Evolutionary conservation across 2,113 vertebrate genomes (phyloP).

Genomic region (Oxyura jamaicensis): DNA sequence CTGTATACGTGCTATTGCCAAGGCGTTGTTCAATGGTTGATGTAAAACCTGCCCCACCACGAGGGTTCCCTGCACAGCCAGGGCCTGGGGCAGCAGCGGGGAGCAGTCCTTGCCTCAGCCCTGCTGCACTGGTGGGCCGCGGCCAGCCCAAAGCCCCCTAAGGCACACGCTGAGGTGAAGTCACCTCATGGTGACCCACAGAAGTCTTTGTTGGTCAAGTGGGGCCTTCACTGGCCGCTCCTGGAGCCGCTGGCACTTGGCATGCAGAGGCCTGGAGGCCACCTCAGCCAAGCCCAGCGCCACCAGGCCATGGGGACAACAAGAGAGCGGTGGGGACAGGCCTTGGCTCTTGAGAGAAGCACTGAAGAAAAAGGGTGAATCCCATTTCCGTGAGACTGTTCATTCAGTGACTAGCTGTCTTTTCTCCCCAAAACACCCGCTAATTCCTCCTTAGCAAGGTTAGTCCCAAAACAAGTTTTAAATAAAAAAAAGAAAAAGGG

Average conservation of each 20-base stretch:
- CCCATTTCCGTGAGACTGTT: background rate
- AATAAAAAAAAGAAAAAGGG: background rate
- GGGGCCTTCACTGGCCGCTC: too few species aligned
- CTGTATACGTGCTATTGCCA: background rate
- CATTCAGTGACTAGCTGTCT: background rate
- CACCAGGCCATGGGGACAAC: too few species aligned
- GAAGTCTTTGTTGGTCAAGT: too few species aligned
- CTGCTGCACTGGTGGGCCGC: background rate
- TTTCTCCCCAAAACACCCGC: background rate
- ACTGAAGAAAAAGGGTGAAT: background rate
- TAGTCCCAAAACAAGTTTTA: background rate
- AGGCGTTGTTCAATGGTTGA: background rate
- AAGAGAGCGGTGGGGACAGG: background rate
- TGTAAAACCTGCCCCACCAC: background rate
- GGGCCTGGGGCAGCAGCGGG: too few species aligned
- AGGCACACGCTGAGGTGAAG: too few species aligned
- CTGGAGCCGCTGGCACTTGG: too few species aligned
- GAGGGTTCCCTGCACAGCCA: background rate
- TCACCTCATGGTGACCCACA: too few species aligned
- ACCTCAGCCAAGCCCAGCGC: background rate
- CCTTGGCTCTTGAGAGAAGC: background rate
- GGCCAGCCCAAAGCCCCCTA: background rate
- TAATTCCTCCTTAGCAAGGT: background rate
- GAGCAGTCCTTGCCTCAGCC: background rate
- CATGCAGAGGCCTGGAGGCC: background rate